These are phyloP conservation scores for Drosophila pachea DNA, from an alignment of 1,140 invertebrate species.

Conservation along the genomic window DNA sequence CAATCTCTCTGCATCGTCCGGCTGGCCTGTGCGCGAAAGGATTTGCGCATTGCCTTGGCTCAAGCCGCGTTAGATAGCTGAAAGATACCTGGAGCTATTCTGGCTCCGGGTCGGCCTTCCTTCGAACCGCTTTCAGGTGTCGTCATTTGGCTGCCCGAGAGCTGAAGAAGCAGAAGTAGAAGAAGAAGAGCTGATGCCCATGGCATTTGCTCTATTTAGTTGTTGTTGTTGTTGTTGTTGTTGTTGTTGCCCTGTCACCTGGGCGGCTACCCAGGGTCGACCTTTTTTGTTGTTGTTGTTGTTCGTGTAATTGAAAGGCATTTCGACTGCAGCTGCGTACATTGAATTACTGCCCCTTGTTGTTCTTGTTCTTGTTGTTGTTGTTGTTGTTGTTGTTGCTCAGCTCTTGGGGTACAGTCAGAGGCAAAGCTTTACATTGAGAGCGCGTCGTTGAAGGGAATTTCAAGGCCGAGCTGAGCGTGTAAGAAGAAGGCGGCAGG, in stretches of 20 bases:
- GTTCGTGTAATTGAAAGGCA: constrained; percentile 64
- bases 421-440: constrained; percentile 26
- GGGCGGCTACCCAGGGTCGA: no score
- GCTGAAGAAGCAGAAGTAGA: background rate
- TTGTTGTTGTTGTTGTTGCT: background rate
- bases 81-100: constrained; percentile 75
- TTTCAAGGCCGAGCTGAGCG: background rate
- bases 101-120: constrained; percentile 17
- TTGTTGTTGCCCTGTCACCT: background rate
- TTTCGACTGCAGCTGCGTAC: constrained; percentile 73
- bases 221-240: constrained; percentile 23
- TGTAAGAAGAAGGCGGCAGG: background rate
- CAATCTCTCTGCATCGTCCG: background rate
- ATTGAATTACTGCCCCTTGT: constrained; percentile 29
- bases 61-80: constrained; percentile 36
- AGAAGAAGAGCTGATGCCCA: constrained; percentile 20
- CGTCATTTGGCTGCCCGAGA: constrained; percentile 20
- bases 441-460: no score
- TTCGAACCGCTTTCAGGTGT: constrained; percentile 55
- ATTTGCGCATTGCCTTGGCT: constrained; percentile 63
- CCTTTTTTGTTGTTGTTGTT: constrained; percentile 6
- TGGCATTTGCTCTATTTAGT: constrained; percentile 59
- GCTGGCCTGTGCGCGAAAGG: constrained; percentile 58
- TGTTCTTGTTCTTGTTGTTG: background rate
- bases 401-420: constrained; percentile 52